Conservation (phyloP, 2,113 vertebrate species). For the Microtus oregoni region DNA sequence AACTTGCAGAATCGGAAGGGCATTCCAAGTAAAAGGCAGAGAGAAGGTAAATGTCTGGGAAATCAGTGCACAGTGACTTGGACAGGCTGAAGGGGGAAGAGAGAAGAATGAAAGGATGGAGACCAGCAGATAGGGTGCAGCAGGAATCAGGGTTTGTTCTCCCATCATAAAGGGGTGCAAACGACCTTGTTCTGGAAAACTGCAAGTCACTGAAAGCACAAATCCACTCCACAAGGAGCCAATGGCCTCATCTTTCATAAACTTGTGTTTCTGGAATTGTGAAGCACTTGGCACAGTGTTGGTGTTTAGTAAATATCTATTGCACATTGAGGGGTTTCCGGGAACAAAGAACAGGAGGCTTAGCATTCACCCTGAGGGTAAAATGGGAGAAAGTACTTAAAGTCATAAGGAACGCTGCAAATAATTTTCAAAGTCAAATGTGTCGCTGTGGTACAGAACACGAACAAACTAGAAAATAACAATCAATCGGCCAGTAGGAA, state of each 20-base stretch:
- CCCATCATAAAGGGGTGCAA: background rate
- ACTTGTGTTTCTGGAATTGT: slow-evolving; percentile 7
- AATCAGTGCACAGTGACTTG: background rate
- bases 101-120: background rate
- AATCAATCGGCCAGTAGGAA: background rate
- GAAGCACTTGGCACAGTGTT: background rate
- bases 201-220: background rate
- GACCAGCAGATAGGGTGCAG: background rate
- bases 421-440: slow-evolving; percentile 54
- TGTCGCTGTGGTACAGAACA: slow-evolving; percentile 16
- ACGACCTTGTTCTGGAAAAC: background rate
- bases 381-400: background rate
- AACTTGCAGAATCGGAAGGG: background rate
- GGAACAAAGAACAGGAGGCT: background rate
- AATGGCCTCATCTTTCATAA: background rate
- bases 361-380: slow-evolving; percentile 22
- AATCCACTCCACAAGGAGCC: background rate
- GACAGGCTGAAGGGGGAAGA: background rate
- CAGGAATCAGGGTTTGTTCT: background rate
- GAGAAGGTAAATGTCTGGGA: background rate
- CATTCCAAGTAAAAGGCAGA: background rate
- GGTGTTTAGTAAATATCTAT: slow-evolving; percentile 68
- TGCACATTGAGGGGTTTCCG: slow-evolving; percentile 32
- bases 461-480: slow-evolving; percentile 35
- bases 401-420: background rate